phyloP scores from a whole-genome alignment of 92 coral and sea anemone species.

The Porites evermanni region DNA sequence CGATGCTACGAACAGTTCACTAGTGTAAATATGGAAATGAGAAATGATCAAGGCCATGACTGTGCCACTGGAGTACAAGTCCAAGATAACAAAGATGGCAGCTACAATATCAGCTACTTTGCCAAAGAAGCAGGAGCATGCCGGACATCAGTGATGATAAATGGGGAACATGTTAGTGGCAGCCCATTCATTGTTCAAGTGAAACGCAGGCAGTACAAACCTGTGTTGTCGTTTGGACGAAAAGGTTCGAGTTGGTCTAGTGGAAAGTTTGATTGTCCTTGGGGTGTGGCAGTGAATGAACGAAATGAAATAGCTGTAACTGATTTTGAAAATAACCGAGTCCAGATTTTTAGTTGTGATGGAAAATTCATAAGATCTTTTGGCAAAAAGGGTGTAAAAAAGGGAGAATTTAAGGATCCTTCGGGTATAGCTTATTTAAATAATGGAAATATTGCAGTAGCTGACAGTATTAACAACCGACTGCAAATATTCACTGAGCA shows the following conservation, averaged over 20 bases:
- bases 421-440: not conserved
- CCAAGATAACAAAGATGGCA: not conserved
- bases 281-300: not conserved
- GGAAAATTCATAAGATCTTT: not conserved
- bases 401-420: not conserved
- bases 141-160: not conserved
- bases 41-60: not conserved
- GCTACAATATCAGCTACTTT: not conserved
- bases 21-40: not conserved
- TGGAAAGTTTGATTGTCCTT: not conserved
- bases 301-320: not conserved
- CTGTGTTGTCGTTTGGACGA: not conserved
- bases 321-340: not conserved
- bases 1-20: not conserved
- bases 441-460: not conserved
- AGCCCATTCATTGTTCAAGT: not conserved
- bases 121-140: not conserved
- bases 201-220: not conserved
- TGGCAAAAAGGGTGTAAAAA: not conserved
- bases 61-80: not conserved
- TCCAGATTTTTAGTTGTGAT: not conserved
- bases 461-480: not conserved
- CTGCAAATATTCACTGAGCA: not conserved
- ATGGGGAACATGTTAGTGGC: not conserved
- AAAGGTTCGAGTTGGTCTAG: not conserved